Evolutionary conservation across 2,888 invertebrate species (phyloP).

Genomic region (Branchellion lobata): DNA sequence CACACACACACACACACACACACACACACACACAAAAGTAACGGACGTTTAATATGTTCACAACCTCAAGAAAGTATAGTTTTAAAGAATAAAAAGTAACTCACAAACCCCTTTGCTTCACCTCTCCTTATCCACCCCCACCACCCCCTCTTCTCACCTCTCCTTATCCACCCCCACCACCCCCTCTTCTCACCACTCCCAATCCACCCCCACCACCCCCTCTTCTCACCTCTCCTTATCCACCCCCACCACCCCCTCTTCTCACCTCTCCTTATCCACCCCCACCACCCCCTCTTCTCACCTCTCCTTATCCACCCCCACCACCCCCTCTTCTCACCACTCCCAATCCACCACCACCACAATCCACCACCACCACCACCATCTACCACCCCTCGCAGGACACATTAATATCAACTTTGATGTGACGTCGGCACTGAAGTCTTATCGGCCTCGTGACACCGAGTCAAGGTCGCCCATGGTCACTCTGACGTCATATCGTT

Average conservation of each 20-base stretch:
- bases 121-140: too few species aligned
- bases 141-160: neutral
- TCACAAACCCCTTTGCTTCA: too few species aligned
- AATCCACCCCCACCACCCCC: slow-evolving; percentile 7
- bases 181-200: neutral
- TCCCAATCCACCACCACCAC: slow-evolving; percentile 2
- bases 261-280: slow-evolving; percentile 27
- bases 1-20: slow-evolving; percentile 27
- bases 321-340: slow-evolving; percentile 20
- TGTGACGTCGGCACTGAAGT: slow-evolving; percentile 9
- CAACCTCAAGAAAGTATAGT: too few species aligned
- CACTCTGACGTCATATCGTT: neutral
- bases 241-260: slow-evolving; percentile 28
- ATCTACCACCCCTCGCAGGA: neutral
- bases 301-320: slow-evolving; percentile 12
- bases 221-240: slow-evolving; percentile 20
- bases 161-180: neutral
- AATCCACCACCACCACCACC: slow-evolving; percentile 5
- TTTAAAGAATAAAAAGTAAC: too few species aligned
- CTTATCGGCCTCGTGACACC: neutral
- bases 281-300: slow-evolving; percentile 18
- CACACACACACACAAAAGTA: slow-evolving; percentile 11
- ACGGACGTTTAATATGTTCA: neutral
- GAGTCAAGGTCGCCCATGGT: neutral
- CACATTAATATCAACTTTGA: slow-evolving; percentile 23